Evolutionary conservation across 2,888 invertebrate species (phyloP).

Genomic region (Aromia moschata): DNA sequence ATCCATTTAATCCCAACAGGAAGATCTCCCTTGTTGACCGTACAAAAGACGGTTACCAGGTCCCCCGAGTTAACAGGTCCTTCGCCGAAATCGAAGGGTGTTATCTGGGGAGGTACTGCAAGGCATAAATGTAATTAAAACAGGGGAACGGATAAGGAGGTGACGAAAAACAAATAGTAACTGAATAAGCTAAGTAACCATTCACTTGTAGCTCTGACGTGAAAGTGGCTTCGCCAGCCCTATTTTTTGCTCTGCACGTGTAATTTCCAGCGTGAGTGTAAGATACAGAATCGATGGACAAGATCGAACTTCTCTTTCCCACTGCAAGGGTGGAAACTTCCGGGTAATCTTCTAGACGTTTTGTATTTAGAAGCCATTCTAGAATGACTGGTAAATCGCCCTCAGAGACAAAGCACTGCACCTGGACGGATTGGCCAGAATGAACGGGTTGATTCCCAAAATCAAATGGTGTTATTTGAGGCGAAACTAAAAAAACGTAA

Average conservation of each 20-base stretch:
- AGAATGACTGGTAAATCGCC: slow-evolving; percentile 73
- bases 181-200: slow-evolving; percentile 64
- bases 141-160: slow-evolving; percentile 45
- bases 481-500: slow-evolving; percentile 67
- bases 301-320: slow-evolving; percentile 64
- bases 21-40: slow-evolving; percentile 73
- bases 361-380: slow-evolving; percentile 69
- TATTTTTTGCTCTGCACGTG: slow-evolving; percentile 72
- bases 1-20: slow-evolving; percentile 64
- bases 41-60: slow-evolving; percentile 70
- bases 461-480: slow-evolving; percentile 72
- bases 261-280: slow-evolving; percentile 78
- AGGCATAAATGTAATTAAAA: slow-evolving; percentile 33
- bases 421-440: slow-evolving; percentile 70
- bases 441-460: slow-evolving; percentile 73
- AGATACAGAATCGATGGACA: slow-evolving; percentile 73
- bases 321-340: slow-evolving; percentile 59
- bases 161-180: slow-evolving; percentile 33
- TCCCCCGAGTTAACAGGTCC: slow-evolving; percentile 71
- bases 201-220: slow-evolving; percentile 71
- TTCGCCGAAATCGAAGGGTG: slow-evolving; percentile 65
- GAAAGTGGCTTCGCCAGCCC: slow-evolving; percentile 51
- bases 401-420: slow-evolving; percentile 70
- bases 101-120: slow-evolving; percentile 56
- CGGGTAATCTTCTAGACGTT: slow-evolving; percentile 51